Percentiles rank a stretch among this genome's conserved stretches.
phyloP scores from a whole-genome alignment of 2,113 vertebrate genomes.

The Echinops telfairi region DNA sequence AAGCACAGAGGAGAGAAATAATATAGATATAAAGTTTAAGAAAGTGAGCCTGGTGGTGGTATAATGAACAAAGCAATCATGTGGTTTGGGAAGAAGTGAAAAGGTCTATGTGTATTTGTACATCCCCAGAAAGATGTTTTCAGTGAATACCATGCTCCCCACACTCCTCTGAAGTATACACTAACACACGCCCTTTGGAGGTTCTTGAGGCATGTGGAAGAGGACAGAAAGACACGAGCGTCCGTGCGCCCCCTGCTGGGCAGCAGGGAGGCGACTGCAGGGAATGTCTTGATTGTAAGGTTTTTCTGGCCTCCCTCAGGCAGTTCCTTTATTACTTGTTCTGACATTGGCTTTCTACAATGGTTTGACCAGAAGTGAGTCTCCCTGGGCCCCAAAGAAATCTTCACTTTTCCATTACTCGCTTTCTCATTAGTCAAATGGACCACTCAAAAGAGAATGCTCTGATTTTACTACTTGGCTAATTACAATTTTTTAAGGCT shows the following conservation, averaged over 20 bases:
- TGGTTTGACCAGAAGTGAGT: neutral
- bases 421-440: neutral
- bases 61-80: neutral
- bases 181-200: neutral
- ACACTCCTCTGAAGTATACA: neutral
- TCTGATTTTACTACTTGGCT: constrained; percentile 16
- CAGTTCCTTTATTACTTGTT: neutral
- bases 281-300: neutral
- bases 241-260: neutral
- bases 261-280: rapidly evolving
- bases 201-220: neutral
- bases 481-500: neutral
- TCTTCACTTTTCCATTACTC: neutral
- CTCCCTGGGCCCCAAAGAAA: neutral
- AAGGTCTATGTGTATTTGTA: neutral
- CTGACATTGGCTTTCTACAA: neutral
- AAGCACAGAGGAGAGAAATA: neutral
- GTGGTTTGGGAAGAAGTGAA: neutral
- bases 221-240: no score
- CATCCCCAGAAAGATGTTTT: neutral
- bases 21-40: neutral
- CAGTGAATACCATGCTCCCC: neutral
- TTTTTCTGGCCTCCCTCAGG: neutral
- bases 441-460: neutral
- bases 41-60: neutral